phyloP scores from a whole-genome alignment of 37 sponge, comb jelly and placozoan genomes.

The Aplysina aerophoba region DNA sequence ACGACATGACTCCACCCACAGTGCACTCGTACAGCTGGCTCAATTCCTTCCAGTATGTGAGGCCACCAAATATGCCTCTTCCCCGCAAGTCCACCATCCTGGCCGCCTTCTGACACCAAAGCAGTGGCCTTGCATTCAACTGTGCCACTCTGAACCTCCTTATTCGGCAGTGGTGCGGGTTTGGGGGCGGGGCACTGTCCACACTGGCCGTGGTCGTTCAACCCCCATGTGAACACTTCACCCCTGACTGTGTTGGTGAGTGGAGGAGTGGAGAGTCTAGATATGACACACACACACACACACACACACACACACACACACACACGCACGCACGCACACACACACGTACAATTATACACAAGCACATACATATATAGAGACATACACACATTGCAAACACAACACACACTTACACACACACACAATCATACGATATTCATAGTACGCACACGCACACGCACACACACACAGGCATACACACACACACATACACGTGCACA shows the following conservation, averaged over 20 bases:
- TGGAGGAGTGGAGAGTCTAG: too few species aligned
- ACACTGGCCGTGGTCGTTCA: slow-evolving; percentile 76
- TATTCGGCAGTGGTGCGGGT: neutral
- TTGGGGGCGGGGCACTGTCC: slow-evolving; percentile 14
- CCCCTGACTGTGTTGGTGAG: slow-evolving; percentile 42
- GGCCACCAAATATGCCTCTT: slow-evolving; percentile 29
- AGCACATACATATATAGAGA: neutral
- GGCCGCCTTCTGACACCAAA: neutral
- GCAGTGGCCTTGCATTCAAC: too few species aligned
- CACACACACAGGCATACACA: neutral
- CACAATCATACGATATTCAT: neutral
- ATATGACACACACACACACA: neutral
- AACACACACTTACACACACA: neutral
- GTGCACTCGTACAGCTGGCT: slow-evolving; percentile 38
- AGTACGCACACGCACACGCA: neutral
- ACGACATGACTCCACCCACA: slow-evolving; percentile 86
- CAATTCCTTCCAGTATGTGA: slow-evolving; percentile 28
- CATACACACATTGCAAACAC: neutral
- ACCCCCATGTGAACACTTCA: slow-evolving; percentile 53
- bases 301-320: slow-evolving; percentile 22
- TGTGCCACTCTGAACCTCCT: too few species aligned
- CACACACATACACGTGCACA: neutral
- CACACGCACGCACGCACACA: neutral
- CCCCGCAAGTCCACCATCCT: neutral
- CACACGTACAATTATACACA: neutral